These are phyloP conservation scores for Leucania comma DNA, from an alignment of 2,888 invertebrate species.

Conservation along the genomic window DNA sequence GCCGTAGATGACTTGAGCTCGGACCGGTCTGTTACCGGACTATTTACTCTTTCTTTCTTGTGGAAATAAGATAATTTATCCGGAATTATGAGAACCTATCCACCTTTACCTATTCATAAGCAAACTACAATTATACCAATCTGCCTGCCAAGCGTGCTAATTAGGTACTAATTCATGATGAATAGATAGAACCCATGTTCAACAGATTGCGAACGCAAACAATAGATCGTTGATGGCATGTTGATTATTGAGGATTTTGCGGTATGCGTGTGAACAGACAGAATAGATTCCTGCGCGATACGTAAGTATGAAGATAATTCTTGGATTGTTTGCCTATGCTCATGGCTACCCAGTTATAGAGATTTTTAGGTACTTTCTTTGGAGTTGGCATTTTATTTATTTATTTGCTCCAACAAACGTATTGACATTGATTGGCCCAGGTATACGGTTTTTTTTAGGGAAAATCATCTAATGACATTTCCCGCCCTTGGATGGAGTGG, in stretches of 20 bases:
- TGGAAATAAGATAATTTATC: not conserved
- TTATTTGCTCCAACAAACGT: not conserved
- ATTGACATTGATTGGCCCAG: no score
- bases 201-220: conserved; percentile 22
- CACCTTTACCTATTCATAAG: not conserved
- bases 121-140: conserved; percentile 3
- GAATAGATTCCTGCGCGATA: conserved; percentile 9
- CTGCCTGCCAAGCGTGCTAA: conserved; percentile 6
- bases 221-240: conserved; percentile 4
- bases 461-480: no score
- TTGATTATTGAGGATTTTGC: not conserved
- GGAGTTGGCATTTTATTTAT: not conserved
- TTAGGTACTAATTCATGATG: conserved; percentile 12
- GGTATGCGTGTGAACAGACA: conserved; percentile 13
- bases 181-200: not conserved
- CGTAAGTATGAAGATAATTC: not conserved
- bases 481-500: no score
- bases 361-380: not conserved
- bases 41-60: not conserved
- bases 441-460: no score
- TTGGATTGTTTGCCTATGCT: conserved; percentile 10
- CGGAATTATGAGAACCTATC: conserved; percentile 14
- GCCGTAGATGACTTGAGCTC: no score
- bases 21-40: no score
- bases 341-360: no score